Evolutionary conservation across 2,113 vertebrate species (phyloP).

Genomic region (Calonectris borealis): DNA sequence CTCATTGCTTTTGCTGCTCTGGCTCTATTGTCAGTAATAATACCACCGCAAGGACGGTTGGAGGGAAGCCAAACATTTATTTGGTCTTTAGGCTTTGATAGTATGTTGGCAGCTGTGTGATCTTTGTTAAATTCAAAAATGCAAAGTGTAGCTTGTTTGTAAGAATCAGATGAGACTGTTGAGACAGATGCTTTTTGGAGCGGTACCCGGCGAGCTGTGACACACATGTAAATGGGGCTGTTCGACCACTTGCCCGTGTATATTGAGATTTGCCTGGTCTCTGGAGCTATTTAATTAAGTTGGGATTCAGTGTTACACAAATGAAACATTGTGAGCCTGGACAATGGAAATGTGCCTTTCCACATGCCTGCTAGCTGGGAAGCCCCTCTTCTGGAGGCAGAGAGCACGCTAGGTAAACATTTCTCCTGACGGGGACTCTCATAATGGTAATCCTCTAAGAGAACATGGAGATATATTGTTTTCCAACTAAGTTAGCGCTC

Average conservation of each 20-base stretch:
- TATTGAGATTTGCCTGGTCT: conserved; percentile 51
- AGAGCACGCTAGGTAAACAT: not conserved
- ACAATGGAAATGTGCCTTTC: not conserved
- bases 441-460: not conserved
- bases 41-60: conserved; percentile 43
- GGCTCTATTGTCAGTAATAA: conserved; percentile 67
- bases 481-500: not conserved
- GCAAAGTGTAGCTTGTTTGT: conserved; percentile 60
- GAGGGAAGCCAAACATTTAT: conserved; percentile 63
- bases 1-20: conserved; percentile 59
- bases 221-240: conserved; percentile 40
- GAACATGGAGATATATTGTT: not conserved
- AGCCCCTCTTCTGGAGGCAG: not conserved
- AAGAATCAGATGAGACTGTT: conserved; percentile 55
- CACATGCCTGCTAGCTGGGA: not conserved
- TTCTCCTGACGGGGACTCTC: not conserved
- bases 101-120: conserved; percentile 65
- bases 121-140: conserved; percentile 69
- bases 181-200: conserved; percentile 61
- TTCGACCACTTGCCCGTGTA: not conserved
- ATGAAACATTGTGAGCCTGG: conserved; percentile 43
- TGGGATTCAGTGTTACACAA: conserved; percentile 61
- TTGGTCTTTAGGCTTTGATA: conserved; percentile 69
- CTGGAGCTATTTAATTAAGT: conserved; percentile 61
- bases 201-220: not conserved